These are phyloP conservation scores for Choristoneura rosaceana DNA, from an alignment of 2,888 invertebrate species.

Conservation along the genomic window DNA sequence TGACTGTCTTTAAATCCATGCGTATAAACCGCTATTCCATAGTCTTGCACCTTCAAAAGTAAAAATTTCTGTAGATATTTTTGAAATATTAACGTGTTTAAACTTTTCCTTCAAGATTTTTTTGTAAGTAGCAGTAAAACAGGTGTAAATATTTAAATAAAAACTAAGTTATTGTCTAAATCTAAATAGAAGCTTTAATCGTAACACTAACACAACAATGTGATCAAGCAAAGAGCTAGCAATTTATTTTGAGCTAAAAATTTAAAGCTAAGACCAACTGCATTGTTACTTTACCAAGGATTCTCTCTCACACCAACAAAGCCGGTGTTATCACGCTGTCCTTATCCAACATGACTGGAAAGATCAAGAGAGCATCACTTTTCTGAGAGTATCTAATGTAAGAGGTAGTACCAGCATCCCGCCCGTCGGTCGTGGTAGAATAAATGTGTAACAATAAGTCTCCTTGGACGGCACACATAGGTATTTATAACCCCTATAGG, in stretches of 20 bases:
- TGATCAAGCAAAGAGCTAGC: conserved; percentile 21
- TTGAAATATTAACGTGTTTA: too few species aligned
- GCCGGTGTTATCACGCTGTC: background rate
- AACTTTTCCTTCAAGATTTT: too few species aligned
- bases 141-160: background rate
- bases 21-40: too few species aligned
- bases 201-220: background rate
- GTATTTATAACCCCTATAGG: conserved; percentile 38
- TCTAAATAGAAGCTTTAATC: conserved; percentile 15
- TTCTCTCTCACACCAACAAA: background rate
- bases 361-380: conserved; percentile 14
- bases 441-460: conserved; percentile 41
- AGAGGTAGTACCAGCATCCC: background rate
- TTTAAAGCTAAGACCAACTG: conserved; percentile 8
- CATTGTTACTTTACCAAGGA: conserved; percentile 12
- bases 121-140: background rate
- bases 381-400: conserved; percentile 6
- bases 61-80: too few species aligned
- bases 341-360: background rate
- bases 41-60: too few species aligned
- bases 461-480: conserved; percentile 26
- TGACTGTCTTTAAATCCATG: too few species aligned
- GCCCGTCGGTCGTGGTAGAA: conserved; percentile 18
- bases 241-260: conserved; percentile 32
- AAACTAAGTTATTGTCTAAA: background rate